Evolutionary conservation across 2,113 vertebrate species (phyloP), one percentile per base, ranked within the genome.

Genomic region (Mola mola): DNA sequence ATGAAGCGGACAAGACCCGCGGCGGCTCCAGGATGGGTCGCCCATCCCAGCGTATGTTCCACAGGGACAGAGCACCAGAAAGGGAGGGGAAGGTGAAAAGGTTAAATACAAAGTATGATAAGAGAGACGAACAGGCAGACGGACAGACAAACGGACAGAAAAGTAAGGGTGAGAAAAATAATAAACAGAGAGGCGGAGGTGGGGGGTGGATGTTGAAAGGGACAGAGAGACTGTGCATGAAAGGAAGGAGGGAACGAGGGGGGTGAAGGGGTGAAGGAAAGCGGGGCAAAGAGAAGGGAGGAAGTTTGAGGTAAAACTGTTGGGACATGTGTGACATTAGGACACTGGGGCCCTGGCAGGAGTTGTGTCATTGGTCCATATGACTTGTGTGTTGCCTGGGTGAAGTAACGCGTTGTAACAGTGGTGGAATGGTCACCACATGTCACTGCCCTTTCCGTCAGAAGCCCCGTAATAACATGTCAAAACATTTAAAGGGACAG

Each of bases 261-360:
- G 67, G 40, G 42, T 9, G 33, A 36, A 8, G 52, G 59, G 64
- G 25, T 12, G 48, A 48, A 33, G 41, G 12, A 44, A 47, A 51
- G 62, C 64, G 67, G 72, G 78, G 51, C 47, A 22, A 56, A 28
- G 58, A 58, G 59, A 63, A 48, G 46, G 51, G 59, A 75, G 71
- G 63, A 83, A 59, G 79, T 88, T 87, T 89, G 89, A 89, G 74
- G 86, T 64, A 86, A 88, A 90, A 71, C 60, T 70, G 78, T 82
- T 85, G 72, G 86, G 89, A 90, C 89, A 36, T 84, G 86, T 87
- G 86, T 90, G 89, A 89, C 89, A 90, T 87, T 87, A 83, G 85
- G 83, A 85, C 83, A 69, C 72, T 53, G 78, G 70, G 80, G 80
- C 72, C 66, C 79, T 67, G 68, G 79, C 84, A 71, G 84, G 65